Base-by-base conservation (phyloP, 2,888 invertebrate species). In the Drosophila anomalipes region DNA sequence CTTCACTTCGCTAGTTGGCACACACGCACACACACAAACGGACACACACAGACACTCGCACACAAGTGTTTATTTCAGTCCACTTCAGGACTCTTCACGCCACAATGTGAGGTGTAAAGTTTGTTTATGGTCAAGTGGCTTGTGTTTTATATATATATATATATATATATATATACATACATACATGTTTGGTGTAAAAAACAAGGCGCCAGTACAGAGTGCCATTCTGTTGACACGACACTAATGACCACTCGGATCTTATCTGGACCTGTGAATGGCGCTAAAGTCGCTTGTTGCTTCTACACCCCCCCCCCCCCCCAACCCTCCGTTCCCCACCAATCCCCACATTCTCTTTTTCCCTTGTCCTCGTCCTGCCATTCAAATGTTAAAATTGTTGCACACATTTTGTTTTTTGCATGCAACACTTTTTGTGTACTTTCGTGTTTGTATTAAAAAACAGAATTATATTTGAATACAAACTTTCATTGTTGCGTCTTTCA, bases 101-200 rank as follows among this genome's bases (percentile, higher is more conserved):
- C 59, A 79, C 90, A 91, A 77, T 85, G 72, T 69, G 88, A 88
- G 91, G 87, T 91, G 87, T 83, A 90, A 88, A 91, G 91, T 88
- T 90, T 91, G 83, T 91, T 87, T 91, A 86, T 90, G 86, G 91
- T 89, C 86, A 90, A 90, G 91, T 84, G 91, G 81, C 52, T 70
- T 44, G 59, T 68, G 57, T 76, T 68, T 60, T 70, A 28, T 64
- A 41, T 9, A 26, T 14, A 30, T 32, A 12, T 37, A 12, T 37
- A 37, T 51, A 14, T 58, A 44, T 14, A 14, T 52, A 28, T 30
- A 28, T 16, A 47, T 14, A 19, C 63, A 56, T 19, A 16, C 44
- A 22, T n/a, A 39, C 59, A 35, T 68, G 60, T 14, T 41, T 53
- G 49, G 26, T 54, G 28, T 66, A 65, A 85, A 68, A 63, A 72